Percentiles rank a stretch among this genome's conserved stretches.
Conservation (phyloP, 2,888 invertebrate species). For the Hirtodrosophila cameraria region DNA sequence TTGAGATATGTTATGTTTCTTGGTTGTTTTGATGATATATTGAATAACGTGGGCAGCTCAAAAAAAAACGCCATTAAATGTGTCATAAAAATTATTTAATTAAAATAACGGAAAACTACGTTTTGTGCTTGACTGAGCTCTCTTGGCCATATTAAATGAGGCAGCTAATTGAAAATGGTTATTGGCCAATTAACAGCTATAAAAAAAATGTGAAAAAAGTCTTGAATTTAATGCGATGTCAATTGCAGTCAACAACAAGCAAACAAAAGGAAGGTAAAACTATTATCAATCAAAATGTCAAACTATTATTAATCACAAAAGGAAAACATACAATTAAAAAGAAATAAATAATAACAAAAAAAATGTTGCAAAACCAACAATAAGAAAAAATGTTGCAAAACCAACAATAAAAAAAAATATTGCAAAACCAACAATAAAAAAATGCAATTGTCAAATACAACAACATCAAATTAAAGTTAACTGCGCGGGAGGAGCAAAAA, state of each 20-base stretch:
- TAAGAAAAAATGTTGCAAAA: constrained; percentile 43
- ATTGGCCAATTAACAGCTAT: constrained; percentile 56
- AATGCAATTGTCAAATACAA: constrained; percentile 56
- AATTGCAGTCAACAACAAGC: constrained; percentile 32
- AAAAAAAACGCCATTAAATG: constrained; percentile 48
- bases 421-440: too few relatives aligned
- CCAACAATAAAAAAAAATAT: too few relatives aligned
- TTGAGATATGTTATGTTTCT: constrained; percentile 11
- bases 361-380: constrained; percentile 44
- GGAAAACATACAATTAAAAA: constrained; percentile 21
- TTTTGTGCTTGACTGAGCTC: constrained; percentile 33
- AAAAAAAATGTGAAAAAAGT: constrained; percentile 42
- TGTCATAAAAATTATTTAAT: constrained; percentile 54
- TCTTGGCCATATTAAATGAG: constrained; percentile 52
- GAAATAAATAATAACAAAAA: constrained; percentile 13
- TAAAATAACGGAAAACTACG: constrained; percentile 27
- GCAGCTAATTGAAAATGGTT: constrained; percentile 58
- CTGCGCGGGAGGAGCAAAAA: constrained; percentile 56
- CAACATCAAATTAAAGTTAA: constrained; percentile 55
- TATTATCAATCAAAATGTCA: constrained; percentile 15
- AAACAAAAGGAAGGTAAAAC: constrained; percentile 1
- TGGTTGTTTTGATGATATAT: constrained; percentile 36
- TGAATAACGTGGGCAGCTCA: constrained; percentile 16
- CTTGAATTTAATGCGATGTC: constrained; percentile 32
- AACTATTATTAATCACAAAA: constrained; percentile 16